These are phyloP conservation scores for Macrosteles quadrilineatus DNA, from an alignment of 1,140 invertebrate genomes.

Conservation along the genomic window DNA sequence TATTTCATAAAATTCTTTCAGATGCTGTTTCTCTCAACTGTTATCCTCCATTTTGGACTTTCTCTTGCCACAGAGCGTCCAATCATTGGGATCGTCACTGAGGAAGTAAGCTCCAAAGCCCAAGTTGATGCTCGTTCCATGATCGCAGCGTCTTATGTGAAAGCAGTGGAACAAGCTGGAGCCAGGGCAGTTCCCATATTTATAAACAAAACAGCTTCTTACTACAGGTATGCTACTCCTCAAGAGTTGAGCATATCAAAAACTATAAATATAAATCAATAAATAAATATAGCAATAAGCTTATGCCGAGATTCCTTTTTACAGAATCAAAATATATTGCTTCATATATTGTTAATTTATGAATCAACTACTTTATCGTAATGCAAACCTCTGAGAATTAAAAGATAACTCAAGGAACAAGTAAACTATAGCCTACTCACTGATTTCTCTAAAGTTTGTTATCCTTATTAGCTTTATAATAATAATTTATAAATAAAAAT, in stretches of 20 bases:
- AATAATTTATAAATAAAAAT: background rate
- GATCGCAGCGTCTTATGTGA: slow-evolving; percentile 84
- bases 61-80: slow-evolving; percentile 56
- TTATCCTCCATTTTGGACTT: slow-evolving; percentile 49
- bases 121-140: slow-evolving; percentile 57
- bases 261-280: background rate
- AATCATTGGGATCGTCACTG: slow-evolving; percentile 35
- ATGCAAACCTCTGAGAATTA: background rate
- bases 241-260: background rate
- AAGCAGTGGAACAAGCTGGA: slow-evolving; percentile 78
- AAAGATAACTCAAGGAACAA: no score
- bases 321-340: background rate
- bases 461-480: no score
- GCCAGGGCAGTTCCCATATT: slow-evolving; percentile 78
- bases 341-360: background rate
- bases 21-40: no score
- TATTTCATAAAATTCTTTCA: no score
- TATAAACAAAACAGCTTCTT: slow-evolving; percentile 26
- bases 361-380: background rate
- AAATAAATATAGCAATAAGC: background rate
- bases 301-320: background rate
- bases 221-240: slow-evolving; percentile 29
- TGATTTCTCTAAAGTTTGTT: no score
- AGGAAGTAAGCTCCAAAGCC: slow-evolving; percentile 24
- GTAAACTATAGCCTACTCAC: no score